phyloP scores from a whole-genome alignment of 30 jellyfish, hydroid and myxozoan species.

The Turritopsis rubra region DNA sequence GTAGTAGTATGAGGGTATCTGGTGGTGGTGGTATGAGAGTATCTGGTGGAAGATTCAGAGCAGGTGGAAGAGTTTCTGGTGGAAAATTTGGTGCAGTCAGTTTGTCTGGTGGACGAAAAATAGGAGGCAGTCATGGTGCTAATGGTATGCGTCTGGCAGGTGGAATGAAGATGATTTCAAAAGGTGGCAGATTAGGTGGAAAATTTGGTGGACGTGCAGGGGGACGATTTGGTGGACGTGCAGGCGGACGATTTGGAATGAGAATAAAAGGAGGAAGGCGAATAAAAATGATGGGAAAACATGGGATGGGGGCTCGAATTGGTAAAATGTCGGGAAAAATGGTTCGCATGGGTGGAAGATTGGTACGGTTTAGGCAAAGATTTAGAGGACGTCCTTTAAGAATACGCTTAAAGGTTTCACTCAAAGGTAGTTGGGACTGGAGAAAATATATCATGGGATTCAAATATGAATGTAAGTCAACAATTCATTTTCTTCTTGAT shows the following conservation, averaged over 20 bases:
- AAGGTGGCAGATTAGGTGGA: constrained; percentile 17
- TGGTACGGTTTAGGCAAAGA: constrained; percentile 17
- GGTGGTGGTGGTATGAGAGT: constrained; percentile 4
- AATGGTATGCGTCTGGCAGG: constrained; percentile 10
- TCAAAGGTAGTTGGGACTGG: constrained; percentile 81
- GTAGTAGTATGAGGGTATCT: neutral
- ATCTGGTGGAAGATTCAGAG: neutral
- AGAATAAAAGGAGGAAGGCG: constrained; percentile 30
- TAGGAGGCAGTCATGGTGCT: neutral
- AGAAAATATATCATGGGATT: constrained; percentile 61
- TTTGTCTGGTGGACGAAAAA: neutral
- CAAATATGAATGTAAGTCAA: constrained; percentile 87
- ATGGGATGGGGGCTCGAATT: neutral
- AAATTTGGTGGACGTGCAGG: neutral
- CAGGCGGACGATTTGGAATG: constrained; percentile 26
- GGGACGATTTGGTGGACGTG: constrained; percentile 17
- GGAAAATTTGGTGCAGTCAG: neutral
- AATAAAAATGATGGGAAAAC: neutral
- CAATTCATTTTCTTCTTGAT: too few species aligned
- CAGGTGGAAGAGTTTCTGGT: constrained; percentile 23
- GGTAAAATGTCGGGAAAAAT: neutral
- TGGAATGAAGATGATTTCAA: neutral
- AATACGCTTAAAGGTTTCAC: constrained; percentile 51
- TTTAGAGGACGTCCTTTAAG: constrained; percentile 36
- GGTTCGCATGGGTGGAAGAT: constrained; percentile 29